Base-by-base conservation (phyloP, 2,888 invertebrate genomes). In the Acanthopleura granulata region DNA sequence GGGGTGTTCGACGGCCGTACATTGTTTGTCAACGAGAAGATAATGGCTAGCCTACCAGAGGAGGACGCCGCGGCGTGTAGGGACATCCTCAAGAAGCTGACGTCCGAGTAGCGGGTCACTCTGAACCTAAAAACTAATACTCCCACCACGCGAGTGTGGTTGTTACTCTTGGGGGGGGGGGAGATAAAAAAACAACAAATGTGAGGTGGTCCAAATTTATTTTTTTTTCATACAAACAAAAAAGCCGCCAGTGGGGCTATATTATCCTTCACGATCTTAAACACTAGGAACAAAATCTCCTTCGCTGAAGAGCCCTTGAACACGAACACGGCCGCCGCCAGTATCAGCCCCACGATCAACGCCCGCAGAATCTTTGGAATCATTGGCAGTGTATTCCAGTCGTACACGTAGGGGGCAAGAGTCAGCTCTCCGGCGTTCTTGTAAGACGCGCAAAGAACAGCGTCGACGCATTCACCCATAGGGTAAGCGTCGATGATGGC, bases 191-290 rank as follows among this genome's bases (percentile, higher is more conserved):
- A n/a, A n/a, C n/a, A n/a, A n/a, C n/a, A n/a, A n/a, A n/a, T n/a
- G 18, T 18, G 51, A n/a, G n/a, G n/a, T 51, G 51, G 51, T 51
- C 18, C 18, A 15, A 15, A 15, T 51, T 51, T 51, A 51, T 51
- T 51, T 51, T 51, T 51, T 51, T 15, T 51, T 51, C 51, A 51
- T 51, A 15, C 51, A 51, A n/a, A n/a, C n/a, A n/a, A n/a, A n/a
- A n/a, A n/a, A n/a, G n/a, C n/a, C n/a, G 51, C 18, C 18, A 51
- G 51, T 15, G 51, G 18, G 51, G 18, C 51, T 14, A 51, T 51
- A 51, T 51, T 51, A 18, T 51, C 51, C 51, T 51, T 51, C 51
- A 51, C 51, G 51, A n/a, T n/a, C n/a, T n/a, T n/a, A n/a, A n/a
- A n/a, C n/a, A n/a, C n/a, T n/a, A n/a, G n/a, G n/a, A n/a, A n/a